phyloP scores from a whole-genome alignment of 2,888 invertebrate genomes.

The Chalcosyrphus nemorum region DNA sequence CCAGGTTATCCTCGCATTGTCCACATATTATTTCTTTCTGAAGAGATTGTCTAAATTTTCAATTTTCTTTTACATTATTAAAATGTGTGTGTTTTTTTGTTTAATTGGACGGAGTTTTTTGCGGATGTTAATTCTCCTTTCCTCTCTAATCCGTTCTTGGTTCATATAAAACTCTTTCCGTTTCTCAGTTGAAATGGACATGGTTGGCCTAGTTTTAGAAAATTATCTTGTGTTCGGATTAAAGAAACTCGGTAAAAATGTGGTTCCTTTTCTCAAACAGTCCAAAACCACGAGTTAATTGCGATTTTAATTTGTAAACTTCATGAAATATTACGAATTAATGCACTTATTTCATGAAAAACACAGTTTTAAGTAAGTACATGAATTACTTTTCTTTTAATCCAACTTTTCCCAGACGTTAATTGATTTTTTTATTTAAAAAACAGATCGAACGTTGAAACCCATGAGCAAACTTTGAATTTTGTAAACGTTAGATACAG shows the following conservation, averaged over 20 bases:
- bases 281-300: too few relatives aligned
- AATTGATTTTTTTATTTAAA: not conserved
- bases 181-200: constrained; percentile 11
- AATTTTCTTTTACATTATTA: not conserved
- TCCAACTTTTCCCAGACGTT: not conserved
- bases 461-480: not conserved
- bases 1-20: constrained; percentile 13
- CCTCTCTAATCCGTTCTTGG: not conserved
- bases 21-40: constrained; percentile 9
- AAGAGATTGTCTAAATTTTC: not conserved
- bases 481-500: not conserved
- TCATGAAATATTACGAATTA: too few relatives aligned
- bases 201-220: constrained; percentile 9
- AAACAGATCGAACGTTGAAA: not conserved
- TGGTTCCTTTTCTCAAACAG: not conserved
- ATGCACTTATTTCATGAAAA: too few relatives aligned
- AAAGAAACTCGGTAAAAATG: not conserved
- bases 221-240: not conserved
- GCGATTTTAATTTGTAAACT: too few relatives aligned
- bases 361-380: too few relatives aligned
- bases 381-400: too few relatives aligned
- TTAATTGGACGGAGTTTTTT: not conserved
- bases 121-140: not conserved
- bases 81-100: not conserved
- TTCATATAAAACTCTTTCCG: constrained; percentile 23